These are phyloP conservation scores for Stomorhina lunata DNA, from an alignment of 2,888 invertebrate species.

Conservation along the genomic window DNA sequence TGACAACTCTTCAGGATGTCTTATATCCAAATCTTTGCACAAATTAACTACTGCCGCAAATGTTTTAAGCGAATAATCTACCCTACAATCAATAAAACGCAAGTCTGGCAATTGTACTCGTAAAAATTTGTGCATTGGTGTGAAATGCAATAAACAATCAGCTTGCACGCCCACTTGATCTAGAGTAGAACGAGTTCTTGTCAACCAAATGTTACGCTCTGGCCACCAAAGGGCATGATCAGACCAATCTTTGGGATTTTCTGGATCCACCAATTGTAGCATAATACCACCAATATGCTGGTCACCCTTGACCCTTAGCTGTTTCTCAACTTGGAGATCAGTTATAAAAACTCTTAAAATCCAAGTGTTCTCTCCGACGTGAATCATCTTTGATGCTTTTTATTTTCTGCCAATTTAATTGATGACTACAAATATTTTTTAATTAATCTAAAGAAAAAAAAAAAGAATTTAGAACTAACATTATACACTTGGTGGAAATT, in stretches of 20 bases:
- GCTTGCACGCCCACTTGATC: slow-evolving; percentile 99
- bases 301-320: slow-evolving; percentile 96
- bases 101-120: slow-evolving; percentile 95
- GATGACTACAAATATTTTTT: slow-evolving; percentile 7
- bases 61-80: slow-evolving; percentile 97
- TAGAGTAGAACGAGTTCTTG: slow-evolving; percentile 94
- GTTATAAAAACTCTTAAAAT: slow-evolving; percentile 95
- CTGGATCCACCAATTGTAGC: slow-evolving; percentile 97
- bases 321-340: slow-evolving; percentile 93
- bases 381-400: slow-evolving; percentile 76
- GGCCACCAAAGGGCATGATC: slow-evolving; percentile 99
- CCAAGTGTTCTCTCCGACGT: slow-evolving; percentile 96
- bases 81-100: slow-evolving; percentile 92
- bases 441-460: slow-evolving; percentile 14
- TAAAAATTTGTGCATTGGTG: slow-evolving; percentile 97
- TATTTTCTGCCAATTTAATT: slow-evolving; percentile 45
- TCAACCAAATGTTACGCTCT: slow-evolving; percentile 94
- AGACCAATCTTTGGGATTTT: slow-evolving; percentile 99
- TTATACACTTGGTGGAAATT: slow-evolving; percentile 2
- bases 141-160: slow-evolving; percentile 95
- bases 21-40: slow-evolving; percentile 94
- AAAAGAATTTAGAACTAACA: background rate
- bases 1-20: slow-evolving; percentile 98
- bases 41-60: slow-evolving; percentile 94
- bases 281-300: slow-evolving; percentile 99